Percentiles rank a stretch among this genome's conserved stretches.
These are phyloP conservation scores for Ommatoiulus sabulosus DNA, from an alignment of 2,888 invertebrate species.

Conservation along the genomic window DNA sequence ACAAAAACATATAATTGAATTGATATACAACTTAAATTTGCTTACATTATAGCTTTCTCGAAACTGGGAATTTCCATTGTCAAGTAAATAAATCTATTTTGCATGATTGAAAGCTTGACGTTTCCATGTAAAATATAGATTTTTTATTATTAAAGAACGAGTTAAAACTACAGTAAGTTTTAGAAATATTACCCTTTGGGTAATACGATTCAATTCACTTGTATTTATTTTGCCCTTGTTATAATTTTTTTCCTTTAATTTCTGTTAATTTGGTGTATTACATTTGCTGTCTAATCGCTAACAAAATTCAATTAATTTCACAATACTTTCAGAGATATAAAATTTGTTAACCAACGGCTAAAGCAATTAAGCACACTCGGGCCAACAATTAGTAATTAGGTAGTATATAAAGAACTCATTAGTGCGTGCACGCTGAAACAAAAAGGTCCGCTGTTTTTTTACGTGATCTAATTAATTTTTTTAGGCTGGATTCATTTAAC, in stretches of 20 bases:
- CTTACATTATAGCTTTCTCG: neutral
- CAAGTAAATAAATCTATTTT: neutral
- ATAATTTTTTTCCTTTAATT: neutral
- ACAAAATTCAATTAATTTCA: constrained; percentile 37
- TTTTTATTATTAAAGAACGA: no score
- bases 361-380: constrained; percentile 41
- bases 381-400: constrained; percentile 45
- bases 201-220: no score
- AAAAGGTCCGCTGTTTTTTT: constrained; percentile 23
- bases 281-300: neutral
- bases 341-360: constrained; percentile 26
- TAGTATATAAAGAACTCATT: constrained; percentile 38
- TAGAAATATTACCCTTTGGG: no score
- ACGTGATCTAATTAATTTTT: constrained; percentile 47
- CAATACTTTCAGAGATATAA: constrained; percentile 25
- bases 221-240: neutral
- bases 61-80: neutral
- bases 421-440: constrained; percentile 37
- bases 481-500: neutral
- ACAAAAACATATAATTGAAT: neutral
- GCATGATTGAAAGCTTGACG: neutral
- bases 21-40: neutral
- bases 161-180: no score
- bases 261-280: neutral
- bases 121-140: no score